A percentile compares a stretch with the other conserved stretches of the same genome.
These are phyloP conservation scores for Paralichthys olivaceus DNA, from an alignment of 2,113 vertebrate genomes.

Conservation along the genomic window DNA sequence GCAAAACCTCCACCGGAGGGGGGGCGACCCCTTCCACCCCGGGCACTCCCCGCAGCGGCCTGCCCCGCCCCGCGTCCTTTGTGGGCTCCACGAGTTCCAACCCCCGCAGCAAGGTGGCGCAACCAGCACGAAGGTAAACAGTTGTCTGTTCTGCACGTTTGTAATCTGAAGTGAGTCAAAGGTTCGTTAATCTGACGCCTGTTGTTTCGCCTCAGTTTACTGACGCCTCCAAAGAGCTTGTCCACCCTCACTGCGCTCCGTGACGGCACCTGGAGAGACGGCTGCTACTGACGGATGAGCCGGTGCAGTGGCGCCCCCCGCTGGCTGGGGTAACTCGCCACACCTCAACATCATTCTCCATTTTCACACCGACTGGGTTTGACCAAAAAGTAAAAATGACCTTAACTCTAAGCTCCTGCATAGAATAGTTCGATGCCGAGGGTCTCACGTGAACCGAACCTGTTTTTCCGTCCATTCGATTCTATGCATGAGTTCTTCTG, in stretches of 20 bases:
- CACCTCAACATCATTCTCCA: background rate
- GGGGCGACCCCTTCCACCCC: constrained; percentile 78
- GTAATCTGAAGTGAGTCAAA: too few relatives aligned
- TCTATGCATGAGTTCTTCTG: constrained; percentile 64
- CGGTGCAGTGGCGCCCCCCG: constrained; percentile 80
- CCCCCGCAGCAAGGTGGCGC: constrained; percentile 85
- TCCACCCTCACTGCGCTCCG: constrained; percentile 89
- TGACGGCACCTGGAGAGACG: constrained; percentile 91
- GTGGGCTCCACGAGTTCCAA: constrained; percentile 55
- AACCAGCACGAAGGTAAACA: constrained; percentile 89
- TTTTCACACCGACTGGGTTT: background rate
- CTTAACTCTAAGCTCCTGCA: constrained; percentile 39
- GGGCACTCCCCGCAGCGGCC: constrained; percentile 82
- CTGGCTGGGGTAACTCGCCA: constrained; percentile 85
- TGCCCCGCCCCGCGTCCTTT: constrained; percentile 85
- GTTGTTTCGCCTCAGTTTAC: constrained; percentile 82
- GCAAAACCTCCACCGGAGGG: constrained; percentile 80
- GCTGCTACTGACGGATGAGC: constrained; percentile 85
- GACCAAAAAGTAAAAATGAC: constrained; percentile 39
- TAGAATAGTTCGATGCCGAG: background rate
- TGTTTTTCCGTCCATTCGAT: background rate
- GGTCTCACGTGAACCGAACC: background rate
- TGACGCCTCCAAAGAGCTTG: constrained; percentile 92
- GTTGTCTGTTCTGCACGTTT: background rate
- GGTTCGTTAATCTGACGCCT: background rate